phyloP scores from a whole-genome alignment of 1,140 invertebrate genomes.

The Semibalanus balanoides region DNA sequence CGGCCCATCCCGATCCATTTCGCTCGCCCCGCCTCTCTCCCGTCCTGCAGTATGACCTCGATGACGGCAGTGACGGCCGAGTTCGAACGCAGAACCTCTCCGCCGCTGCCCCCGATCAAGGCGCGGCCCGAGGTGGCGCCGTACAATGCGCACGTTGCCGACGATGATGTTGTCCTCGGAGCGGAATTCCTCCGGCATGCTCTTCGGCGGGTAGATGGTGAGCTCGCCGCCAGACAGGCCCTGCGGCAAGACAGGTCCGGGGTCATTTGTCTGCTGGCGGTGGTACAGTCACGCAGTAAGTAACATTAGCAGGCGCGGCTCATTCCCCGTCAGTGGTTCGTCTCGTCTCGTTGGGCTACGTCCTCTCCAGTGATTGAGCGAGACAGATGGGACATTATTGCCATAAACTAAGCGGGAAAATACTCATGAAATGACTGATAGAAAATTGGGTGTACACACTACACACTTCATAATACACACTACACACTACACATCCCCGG shows the following conservation, averaged over 20 bases:
- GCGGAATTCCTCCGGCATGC: conserved; percentile 53
- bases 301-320: too few species aligned
- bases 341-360: too few species aligned
- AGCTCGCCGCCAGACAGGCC: conserved; percentile 91
- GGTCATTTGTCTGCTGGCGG: too few species aligned
- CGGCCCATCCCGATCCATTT: not conserved
- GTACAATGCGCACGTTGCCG: conserved; percentile 95
- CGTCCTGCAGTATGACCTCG: conserved; percentile 42
- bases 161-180: conserved; percentile 93
- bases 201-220: conserved; percentile 82
- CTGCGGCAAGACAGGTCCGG: conserved; percentile 32
- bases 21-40: not conserved
- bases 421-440: too few species aligned
- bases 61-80: conserved; percentile 84
- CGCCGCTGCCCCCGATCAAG: conserved; percentile 93
- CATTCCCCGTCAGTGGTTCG: too few species aligned
- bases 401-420: too few species aligned
- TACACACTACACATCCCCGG: too few species aligned
- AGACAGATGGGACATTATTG: too few species aligned
- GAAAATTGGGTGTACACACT: too few species aligned
- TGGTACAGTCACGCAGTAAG: too few species aligned
- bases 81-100: conserved; percentile 95
- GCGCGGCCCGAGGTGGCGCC: conserved; percentile 89
- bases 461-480: too few species aligned
- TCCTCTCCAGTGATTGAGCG: too few species aligned